Percentiles rank a stretch among this genome's conserved stretches.
Conservation (phyloP, 2,888 invertebrate genomes). For the Dysmachus trigonus region DNA sequence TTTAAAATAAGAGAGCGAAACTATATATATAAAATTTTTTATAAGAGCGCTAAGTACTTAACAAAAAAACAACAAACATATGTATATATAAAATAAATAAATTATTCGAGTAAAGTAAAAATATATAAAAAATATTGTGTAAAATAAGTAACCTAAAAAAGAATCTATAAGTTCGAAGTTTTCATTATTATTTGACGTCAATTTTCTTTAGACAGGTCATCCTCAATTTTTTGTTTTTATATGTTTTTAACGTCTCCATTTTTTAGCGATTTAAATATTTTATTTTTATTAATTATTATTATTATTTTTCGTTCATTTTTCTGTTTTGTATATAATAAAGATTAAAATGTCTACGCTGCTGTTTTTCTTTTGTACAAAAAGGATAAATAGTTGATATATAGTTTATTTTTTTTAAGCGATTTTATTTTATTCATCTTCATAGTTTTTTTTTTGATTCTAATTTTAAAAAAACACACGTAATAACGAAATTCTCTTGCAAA, state of each 20-base stretch:
- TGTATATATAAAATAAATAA: no score
- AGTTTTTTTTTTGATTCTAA: neutral
- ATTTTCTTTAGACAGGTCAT: neutral
- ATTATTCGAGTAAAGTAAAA: no score
- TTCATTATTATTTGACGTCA: no score
- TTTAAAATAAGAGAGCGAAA: no score
- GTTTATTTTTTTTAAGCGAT: neutral
- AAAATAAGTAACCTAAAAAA: no score
- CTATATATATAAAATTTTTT: no score
- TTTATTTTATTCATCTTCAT: neutral
- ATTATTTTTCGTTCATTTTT: neutral
- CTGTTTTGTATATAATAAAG: neutral
- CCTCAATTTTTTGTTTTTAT: neutral
- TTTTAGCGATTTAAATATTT: neutral
- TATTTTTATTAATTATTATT: neutral
- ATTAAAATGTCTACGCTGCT: neutral
- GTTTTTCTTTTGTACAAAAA: neutral
- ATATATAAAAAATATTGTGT: no score
- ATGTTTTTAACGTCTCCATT: neutral
- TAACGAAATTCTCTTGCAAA: neutral
- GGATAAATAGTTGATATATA: neutral
- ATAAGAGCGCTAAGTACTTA: no score
- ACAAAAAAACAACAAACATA: no score
- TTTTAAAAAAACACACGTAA: conserved; percentile 3
- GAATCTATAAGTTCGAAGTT: no score